Conservation (phyloP, 2,113 vertebrate genomes). For the Ivindomyrus marchei region DNA sequence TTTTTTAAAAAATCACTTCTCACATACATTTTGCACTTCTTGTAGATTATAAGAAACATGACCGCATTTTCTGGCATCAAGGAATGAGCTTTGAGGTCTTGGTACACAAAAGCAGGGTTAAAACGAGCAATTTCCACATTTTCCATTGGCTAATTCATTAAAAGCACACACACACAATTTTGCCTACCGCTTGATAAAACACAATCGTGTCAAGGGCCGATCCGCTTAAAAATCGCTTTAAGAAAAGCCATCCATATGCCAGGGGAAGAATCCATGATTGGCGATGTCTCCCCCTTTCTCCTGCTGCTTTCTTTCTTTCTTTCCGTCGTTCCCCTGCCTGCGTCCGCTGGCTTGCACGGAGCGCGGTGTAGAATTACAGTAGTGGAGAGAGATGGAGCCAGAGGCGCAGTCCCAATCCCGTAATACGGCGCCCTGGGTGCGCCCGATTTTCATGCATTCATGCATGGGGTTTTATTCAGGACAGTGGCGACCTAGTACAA, state of each 20-base stretch:
- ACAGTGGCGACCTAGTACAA: neutral
- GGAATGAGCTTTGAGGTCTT: neutral
- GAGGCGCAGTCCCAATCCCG: conserved; percentile 12
- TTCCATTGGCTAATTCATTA: neutral
- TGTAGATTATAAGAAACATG: neutral
- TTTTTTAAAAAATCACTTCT: neutral
- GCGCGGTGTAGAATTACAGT: conserved; percentile 24
- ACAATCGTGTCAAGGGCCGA: neutral
- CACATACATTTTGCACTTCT: neutral
- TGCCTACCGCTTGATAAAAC: conserved; percentile 11
- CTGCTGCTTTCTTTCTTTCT: conserved; percentile 17
- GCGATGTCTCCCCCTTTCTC: neutral
- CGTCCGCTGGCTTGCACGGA: neutral
- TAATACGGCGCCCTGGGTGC: neutral
- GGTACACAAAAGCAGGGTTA: conserved; percentile 10
- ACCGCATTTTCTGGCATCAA: neutral
- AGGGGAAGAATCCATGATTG: neutral
- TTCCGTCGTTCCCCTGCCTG: conserved; percentile 1
- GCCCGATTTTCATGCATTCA: neutral
- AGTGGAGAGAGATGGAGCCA: neutral
- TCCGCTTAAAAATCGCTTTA: neutral
- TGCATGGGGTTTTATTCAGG: neutral
- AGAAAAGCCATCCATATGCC: neutral
- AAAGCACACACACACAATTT: neutral
- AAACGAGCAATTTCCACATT: neutral